Evolutionary conservation across 2,888 invertebrate genomes (phyloP), one percentile per base, ranked within the genome.

Genomic region (Zaprionus lineosus): DNA sequence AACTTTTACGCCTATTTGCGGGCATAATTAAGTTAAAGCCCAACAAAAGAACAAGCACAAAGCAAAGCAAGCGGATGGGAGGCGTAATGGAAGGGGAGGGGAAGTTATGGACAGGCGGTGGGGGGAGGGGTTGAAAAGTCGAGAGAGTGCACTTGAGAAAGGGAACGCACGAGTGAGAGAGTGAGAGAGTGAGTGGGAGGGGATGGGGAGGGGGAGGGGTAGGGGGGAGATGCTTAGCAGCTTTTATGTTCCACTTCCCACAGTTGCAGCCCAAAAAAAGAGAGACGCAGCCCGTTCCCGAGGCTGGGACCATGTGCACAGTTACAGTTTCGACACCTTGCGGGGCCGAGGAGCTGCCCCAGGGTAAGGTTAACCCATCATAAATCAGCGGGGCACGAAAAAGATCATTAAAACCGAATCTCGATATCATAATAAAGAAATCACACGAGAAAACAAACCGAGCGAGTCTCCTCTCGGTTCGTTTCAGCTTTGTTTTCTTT

Each of bases 371-470:
- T 74, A 65, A 61, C 48, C 74, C 58, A 74, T 74, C 82, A 82
- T 82, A 82, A 82, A 82, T 82, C 82, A 82, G 74, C 68, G 66
- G 64, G 63, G 65, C 59, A 67, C 67, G 59, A 51, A 65, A 79
- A 75, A 72, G 77, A 77, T 68, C 84, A 81, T 79, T 79, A 85
- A 81, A 81, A 84, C 53, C 65, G 77, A 74, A 77, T 67, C 74
- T 77, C 51, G 77, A 77, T 84, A 85, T 85, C 86, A 81, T 84
- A 82, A 86, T 84, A 77, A 84, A 84, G 82, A 82, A 86, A 84
- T 84, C 84, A 86, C 82, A 86, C 82, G 77, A 83, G 64, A 84
- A 84, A 77, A 81, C 71, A 72, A 72, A 57, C 65, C 70, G 37
- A 69, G 18, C 40, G 19, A 33, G 19, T 33, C 4, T 33, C 47